Evolutionary conservation across 2,888 invertebrate species (phyloP).

Genomic region (Agrotis clavis): DNA sequence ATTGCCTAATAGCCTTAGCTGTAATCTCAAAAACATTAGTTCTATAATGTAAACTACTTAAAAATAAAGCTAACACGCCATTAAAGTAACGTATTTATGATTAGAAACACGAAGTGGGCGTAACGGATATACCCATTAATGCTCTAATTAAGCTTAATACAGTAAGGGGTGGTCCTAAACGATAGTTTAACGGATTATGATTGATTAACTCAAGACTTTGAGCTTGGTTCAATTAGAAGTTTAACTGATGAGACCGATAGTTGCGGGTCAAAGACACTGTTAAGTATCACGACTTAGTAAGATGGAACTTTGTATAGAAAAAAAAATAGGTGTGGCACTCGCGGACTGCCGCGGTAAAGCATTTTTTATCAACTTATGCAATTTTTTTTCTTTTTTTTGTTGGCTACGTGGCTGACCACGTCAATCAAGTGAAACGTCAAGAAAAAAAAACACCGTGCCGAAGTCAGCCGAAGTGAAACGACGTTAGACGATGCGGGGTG

Average conservation of each 20-base stretch:
- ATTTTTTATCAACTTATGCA: too few relatives aligned
- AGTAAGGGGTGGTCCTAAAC: slow-evolving; percentile 39
- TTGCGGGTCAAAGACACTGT: slow-evolving; percentile 13
- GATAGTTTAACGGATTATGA: slow-evolving; percentile 48
- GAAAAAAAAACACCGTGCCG: too few relatives aligned
- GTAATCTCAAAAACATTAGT: not conserved
- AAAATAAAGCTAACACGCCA: not conserved
- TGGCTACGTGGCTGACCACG: too few relatives aligned
- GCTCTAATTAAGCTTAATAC: slow-evolving; percentile 47
- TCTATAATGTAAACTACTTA: not conserved
- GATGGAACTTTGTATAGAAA: not conserved
- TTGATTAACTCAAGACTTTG: slow-evolving; percentile 45
- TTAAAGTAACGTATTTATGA: not conserved
- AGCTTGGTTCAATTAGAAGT: slow-evolving; percentile 33
- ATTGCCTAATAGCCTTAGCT: too few relatives aligned
- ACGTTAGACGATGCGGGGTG: too few relatives aligned
- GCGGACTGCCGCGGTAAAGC: too few relatives aligned
- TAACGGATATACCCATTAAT: slow-evolving; percentile 52
- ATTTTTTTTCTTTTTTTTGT: too few relatives aligned
- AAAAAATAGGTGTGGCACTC: too few relatives aligned
- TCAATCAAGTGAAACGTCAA: too few relatives aligned
- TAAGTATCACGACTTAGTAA: not conserved
- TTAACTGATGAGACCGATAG: slow-evolving; percentile 14
- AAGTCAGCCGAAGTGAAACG: too few relatives aligned
- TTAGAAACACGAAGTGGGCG: slow-evolving; percentile 15